These are phyloP conservation scores for Tor tambroides DNA, from an alignment of 2,113 vertebrate genomes.

Conservation along the genomic window DNA sequence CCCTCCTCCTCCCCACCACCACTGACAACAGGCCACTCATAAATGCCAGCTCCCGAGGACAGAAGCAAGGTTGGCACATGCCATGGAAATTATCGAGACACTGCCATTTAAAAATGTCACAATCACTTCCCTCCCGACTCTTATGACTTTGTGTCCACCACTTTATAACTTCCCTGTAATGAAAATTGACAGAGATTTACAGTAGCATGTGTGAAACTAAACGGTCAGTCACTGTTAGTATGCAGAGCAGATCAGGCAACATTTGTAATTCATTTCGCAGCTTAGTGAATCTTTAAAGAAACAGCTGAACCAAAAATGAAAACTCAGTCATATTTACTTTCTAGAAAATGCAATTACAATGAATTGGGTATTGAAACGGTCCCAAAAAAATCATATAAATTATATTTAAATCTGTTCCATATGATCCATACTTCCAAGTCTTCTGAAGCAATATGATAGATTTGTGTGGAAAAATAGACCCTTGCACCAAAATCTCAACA, in stretches of 20 bases:
- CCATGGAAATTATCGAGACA: constrained; percentile 64
- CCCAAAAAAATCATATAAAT: neutral
- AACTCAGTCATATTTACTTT: neutral
- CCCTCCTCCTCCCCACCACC: constrained; percentile 58
- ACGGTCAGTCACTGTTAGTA: constrained; percentile 54
- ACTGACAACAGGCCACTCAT: constrained; percentile 68
- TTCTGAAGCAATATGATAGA: neutral
- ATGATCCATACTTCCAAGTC: neutral
- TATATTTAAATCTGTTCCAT: neutral
- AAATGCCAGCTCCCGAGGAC: constrained; percentile 72
- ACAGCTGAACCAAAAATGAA: neutral
- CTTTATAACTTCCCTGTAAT: constrained; percentile 61
- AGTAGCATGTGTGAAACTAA: constrained; percentile 53
- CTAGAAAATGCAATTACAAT: neutral
- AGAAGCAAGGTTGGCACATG: constrained; percentile 64
- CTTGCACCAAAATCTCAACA: neutral
- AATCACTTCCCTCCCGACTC: constrained; percentile 24
- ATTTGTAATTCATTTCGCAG: constrained; percentile 36
- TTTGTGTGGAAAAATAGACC: neutral
- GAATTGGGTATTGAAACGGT: neutral
- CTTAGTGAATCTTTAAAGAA: constrained; percentile 25
- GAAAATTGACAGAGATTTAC: constrained; percentile 11
- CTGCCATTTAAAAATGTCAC: constrained; percentile 78
- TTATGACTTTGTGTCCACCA: constrained; percentile 52
- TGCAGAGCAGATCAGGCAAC: constrained; percentile 49